Percentiles rank a stretch among this genome's conserved stretches.
phyloP scores from a whole-genome alignment of 2,113 vertebrate genomes.

The Sinocyclocheilus rhinocerous region DNA sequence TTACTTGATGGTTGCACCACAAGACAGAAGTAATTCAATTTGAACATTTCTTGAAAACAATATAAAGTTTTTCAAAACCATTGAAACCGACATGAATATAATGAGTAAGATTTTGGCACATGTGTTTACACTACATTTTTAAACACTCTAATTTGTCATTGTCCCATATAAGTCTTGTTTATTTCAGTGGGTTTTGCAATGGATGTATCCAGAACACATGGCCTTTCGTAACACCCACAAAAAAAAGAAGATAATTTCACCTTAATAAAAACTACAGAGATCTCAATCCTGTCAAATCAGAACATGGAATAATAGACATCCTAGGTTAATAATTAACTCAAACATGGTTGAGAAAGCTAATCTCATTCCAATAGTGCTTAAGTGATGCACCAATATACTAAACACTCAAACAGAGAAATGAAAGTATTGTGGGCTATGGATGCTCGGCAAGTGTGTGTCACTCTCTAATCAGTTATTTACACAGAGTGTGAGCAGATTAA shows the following conservation, averaged over 20 bases:
- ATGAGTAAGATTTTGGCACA: not conserved
- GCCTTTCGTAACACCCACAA: not conserved
- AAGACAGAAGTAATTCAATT: not conserved
- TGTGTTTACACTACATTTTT: not conserved
- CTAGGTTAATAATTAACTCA: constrained; percentile 18
- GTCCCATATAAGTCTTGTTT: not conserved
- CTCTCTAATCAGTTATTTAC: constrained; percentile 47
- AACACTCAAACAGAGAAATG: constrained; percentile 14
- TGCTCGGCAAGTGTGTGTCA: constrained; percentile 30
- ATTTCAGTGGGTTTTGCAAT: not conserved
- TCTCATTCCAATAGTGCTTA: constrained; percentile 5
- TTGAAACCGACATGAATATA: not conserved
- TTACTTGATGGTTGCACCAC: not conserved
- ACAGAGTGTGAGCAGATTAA: constrained; percentile 54
- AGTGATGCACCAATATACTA: constrained; percentile 15
- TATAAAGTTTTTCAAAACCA: not conserved
- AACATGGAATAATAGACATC: not conserved
- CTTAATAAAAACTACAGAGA: not conserved
- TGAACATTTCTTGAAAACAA: not conserved
- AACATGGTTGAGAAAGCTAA: constrained; percentile 21
- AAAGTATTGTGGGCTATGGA: constrained; percentile 44
- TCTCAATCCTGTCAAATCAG: constrained; percentile 6
- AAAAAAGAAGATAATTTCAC: not conserved
- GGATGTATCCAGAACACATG: not conserved
- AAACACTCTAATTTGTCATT: not conserved